Conservation (phyloP, 2,888 invertebrate genomes). For the Thymelicus sylvestris region DNA sequence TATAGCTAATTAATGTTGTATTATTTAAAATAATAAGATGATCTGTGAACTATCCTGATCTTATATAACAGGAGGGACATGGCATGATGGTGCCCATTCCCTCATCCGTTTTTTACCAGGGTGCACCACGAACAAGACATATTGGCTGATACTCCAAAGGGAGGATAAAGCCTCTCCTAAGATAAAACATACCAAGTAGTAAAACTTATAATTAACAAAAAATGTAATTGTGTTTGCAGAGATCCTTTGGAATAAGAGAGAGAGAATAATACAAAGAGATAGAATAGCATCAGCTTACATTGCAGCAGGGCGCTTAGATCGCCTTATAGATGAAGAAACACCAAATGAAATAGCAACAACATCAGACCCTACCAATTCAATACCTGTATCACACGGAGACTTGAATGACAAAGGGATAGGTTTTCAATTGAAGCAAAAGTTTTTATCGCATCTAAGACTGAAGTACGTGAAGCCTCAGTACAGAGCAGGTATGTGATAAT, state of each 20-base stretch:
- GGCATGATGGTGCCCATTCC: too few relatives aligned
- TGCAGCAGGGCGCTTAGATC: slow-evolving; percentile 65
- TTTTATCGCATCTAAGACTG: slow-evolving; percentile 85
- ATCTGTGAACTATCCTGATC: too few relatives aligned
- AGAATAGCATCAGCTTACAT: slow-evolving; percentile 81
- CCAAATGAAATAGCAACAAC: slow-evolving; percentile 31
- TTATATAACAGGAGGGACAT: too few relatives aligned
- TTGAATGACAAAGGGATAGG: slow-evolving; percentile 46
- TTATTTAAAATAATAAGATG: too few relatives aligned
- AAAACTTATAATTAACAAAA: not conserved
- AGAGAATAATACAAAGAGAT: slow-evolving; percentile 80
- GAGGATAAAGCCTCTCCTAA: too few relatives aligned
- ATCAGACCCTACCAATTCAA: slow-evolving; percentile 10
- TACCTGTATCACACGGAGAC: not conserved
- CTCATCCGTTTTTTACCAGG: too few relatives aligned
- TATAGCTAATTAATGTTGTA: not conserved
- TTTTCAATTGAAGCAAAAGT: slow-evolving; percentile 82
- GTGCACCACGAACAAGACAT: too few relatives aligned
- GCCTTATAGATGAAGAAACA: slow-evolving; percentile 62
- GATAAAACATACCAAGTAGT: not conserved
- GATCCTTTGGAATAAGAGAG: slow-evolving; percentile 85
- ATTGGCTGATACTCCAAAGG: too few relatives aligned
- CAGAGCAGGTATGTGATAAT: slow-evolving; percentile 81
- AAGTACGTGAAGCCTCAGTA: slow-evolving; percentile 79
- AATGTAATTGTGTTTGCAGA: slow-evolving; percentile 50